Base-by-base conservation (phyloP, 2,113 vertebrate species). In the Casuarius casuarius region DNA sequence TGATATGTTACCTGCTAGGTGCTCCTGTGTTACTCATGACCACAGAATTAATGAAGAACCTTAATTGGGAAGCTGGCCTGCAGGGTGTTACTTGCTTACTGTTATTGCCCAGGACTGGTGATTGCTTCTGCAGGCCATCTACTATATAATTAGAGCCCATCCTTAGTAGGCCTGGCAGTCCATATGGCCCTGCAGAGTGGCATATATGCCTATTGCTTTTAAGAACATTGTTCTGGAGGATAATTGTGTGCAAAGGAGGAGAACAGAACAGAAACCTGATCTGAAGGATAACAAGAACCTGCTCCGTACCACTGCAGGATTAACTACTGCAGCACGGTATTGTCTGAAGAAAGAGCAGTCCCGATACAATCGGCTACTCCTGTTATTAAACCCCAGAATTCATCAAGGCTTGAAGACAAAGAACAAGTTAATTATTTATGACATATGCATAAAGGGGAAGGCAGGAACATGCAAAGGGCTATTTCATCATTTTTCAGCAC, bases 351-450 rank as follows among this genome's bases (percentile, higher is more conserved):
- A 38, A 87, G 38, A 84, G 38, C 35, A 95, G 71, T 12, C 0
- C 0, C 91, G 92, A 94, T 94, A 93, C 35, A 22, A 91, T 92
- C 31, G 0, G 63, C 84, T 92, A 71, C 89, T 95, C 56, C 52
- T 95, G 79, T 92, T 95, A 67, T 79, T 94, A 78, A 82, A 90
- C 44, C 33, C 84, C 56, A 74, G 92, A 89, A 94, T 74, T 87
- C 86, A 82, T 83, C 78, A 87, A 67, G 81, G n/a, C 62, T 49
- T 73, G 75, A 91, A 96, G 94, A 94, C 78, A 88, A 95, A 91
- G 38, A 85, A 31, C 3, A 2, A 6, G 82, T 93, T 86, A 95
- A 95, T 94, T 94, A 91, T 95, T 92, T 84, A 92, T 73, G 59
- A 76, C 46, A 42, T 92, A 89, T 33, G 59, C 75, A 72, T 83